Evolutionary conservation across 2,113 vertebrate genomes (phyloP).

Genomic region (Myiagra hebetior): DNA sequence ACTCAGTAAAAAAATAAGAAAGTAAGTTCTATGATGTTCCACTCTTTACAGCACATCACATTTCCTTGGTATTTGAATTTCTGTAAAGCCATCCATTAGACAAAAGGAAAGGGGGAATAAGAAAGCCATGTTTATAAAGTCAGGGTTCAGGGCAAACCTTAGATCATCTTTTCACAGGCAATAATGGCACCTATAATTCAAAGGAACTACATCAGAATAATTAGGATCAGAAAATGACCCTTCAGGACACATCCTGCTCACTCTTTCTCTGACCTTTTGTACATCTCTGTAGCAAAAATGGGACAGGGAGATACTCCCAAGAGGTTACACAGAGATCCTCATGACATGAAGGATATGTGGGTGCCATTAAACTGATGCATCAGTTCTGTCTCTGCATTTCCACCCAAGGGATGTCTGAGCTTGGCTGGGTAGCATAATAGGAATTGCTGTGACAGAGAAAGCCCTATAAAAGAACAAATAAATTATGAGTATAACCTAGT

Average conservation of each 20-base stretch:
- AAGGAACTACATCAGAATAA: slow-evolving; percentile 2
- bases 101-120: background rate
- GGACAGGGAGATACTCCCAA: background rate
- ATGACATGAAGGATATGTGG: background rate
- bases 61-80: background rate
- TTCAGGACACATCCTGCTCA: background rate
- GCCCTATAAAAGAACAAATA: background rate
- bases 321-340: background rate
- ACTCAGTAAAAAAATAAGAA: background rate
- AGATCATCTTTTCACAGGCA: background rate
- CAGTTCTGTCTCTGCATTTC: background rate
- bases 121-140: background rate
- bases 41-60: background rate
- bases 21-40: background rate
- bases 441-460: background rate
- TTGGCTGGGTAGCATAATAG: background rate
- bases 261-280: background rate
- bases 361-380: background rate
- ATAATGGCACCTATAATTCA: background rate
- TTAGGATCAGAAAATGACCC: background rate
- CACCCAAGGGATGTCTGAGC: background rate
- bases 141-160: background rate
- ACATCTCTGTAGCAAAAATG: background rate
- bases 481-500: background rate
- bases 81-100: background rate